A percentile compares a stretch with the other conserved stretches of the same genome.
phyloP scores from a whole-genome alignment of 2,113 vertebrate genomes.

The Colinus virginianus region DNA sequence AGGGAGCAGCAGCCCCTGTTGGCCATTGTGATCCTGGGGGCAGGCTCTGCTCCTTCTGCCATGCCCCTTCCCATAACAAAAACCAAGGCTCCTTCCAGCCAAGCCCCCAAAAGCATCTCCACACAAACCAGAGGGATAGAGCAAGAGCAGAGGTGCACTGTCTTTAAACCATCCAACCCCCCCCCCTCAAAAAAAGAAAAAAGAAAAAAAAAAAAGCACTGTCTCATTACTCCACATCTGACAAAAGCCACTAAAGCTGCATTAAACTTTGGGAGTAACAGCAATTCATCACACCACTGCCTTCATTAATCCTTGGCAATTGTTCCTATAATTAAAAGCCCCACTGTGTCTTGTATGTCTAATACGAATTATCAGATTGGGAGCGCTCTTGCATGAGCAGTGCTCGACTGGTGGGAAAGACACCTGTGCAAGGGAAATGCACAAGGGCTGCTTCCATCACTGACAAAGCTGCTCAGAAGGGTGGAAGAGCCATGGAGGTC shows the following conservation, averaged over 20 bases:
- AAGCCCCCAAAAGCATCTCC: not conserved
- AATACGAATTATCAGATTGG: slow-evolving; percentile 8
- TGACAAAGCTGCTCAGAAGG: not conserved
- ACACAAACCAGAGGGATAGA: not conserved
- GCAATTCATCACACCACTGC: not conserved
- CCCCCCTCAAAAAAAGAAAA: too few relatives aligned
- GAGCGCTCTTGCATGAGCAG: slow-evolving; percentile 24
- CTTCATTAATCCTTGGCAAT: slow-evolving; percentile 55
- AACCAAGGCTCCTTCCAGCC: not conserved
- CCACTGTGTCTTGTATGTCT: slow-evolving; percentile 53
- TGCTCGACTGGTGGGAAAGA: not conserved
- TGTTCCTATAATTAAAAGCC: slow-evolving; percentile 70
- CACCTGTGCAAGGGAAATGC: not conserved
- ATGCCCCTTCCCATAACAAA: fast-evolving
- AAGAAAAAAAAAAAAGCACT: not conserved
- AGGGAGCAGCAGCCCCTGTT: not conserved
- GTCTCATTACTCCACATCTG: not conserved
- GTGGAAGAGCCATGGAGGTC: not conserved
- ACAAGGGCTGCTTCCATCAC: not conserved
- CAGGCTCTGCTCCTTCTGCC: not conserved
- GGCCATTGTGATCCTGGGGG: fast-evolving
- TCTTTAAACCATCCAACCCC: not conserved
- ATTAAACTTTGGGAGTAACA: not conserved
- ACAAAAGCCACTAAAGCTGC: not conserved
- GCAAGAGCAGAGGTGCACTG: not conserved